Base-by-base conservation (phyloP, 2,113 vertebrate genomes). In the Sinosuthora webbiana region DNA sequence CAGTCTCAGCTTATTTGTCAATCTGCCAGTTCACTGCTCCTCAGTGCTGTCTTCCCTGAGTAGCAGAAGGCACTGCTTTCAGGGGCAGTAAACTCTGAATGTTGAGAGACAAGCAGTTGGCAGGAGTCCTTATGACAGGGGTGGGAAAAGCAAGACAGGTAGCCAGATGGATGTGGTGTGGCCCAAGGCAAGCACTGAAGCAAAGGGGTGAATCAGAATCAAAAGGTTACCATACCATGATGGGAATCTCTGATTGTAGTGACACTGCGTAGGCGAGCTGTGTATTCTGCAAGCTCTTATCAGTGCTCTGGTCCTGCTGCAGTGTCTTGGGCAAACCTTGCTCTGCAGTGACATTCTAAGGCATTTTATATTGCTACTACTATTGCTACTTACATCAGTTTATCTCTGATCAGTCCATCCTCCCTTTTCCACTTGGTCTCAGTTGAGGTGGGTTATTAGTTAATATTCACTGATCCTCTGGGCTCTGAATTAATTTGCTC, bases 1-100 rank as follows among this genome's bases (percentile, higher is more conserved):
- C 96, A 96, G 93, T 95, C 95, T 96, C 92, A 93, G 96, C 96
- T 92, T 90, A 95, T 96, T 95, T 96, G 96, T 97, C 96, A 97
- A 94, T 91, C 96, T 97, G 96, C 96, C 95, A 96, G 94, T 92
- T 97, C 92, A 90, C 64, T 90, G 92, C 94, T 96, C 88, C 90
- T 95, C 80, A 24, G 86, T n/a, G 86, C 80, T 94, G 73, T 68
- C 80, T 77, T 88, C 74, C 57, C 83, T 0, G 11, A 60, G 73
- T 60, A 92, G 92, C 95, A 95, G 94, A 96, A 97, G 94, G 96
- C 93, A 84, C 83, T 53, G 93, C 93, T 94, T 96, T 96, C 95
- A 90, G 90, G 90, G 93, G 80, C 75, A 90, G 85, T 21, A 87
- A 94, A 92, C 0, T 2, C 90, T 75, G 83, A 79, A 93, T 57